A percentile compares a stretch with the other conserved stretches of the same genome.
Evolutionary conservation across 2,888 invertebrate species (phyloP).

Genomic region (Junonia oenone): DNA sequence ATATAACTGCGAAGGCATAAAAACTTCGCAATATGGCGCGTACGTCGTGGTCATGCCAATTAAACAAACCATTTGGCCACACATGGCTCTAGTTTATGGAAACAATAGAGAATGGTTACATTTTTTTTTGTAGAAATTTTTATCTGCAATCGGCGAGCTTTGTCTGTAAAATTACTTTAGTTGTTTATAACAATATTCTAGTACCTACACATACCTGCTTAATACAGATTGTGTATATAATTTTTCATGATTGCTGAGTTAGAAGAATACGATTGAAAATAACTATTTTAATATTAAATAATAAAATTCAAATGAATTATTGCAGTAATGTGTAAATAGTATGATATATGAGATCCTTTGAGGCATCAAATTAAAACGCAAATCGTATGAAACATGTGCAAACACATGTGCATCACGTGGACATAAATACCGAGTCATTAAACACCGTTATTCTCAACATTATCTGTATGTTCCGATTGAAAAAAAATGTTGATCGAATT

Average conservation of each 20-base stretch:
- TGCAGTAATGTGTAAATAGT: neutral
- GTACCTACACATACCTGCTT: too few species aligned
- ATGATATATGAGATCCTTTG: neutral
- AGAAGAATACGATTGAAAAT: neutral
- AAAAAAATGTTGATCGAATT: too few species aligned
- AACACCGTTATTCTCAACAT: too few species aligned
- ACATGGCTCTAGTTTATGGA: neutral
- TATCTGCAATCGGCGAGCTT: neutral
- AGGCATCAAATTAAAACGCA: neutral
- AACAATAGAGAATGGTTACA: neutral
- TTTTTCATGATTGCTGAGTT: neutral
- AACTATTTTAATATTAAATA: neutral
- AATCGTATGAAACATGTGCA: neutral
- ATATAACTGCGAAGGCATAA: neutral
- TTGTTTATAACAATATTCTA: neutral
- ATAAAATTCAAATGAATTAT: neutral
- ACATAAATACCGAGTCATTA: too few species aligned
- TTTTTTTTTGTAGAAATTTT: neutral
- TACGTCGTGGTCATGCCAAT: conserved; percentile 19
- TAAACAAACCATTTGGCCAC: conserved; percentile 20
- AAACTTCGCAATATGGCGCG: neutral
- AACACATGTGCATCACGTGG: neutral
- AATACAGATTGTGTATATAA: neutral
- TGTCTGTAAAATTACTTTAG: neutral
- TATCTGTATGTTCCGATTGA: too few species aligned